These are phyloP conservation scores for Aethina tumida DNA, from an alignment of 1,140 invertebrate genomes.

Conservation along the genomic window DNA sequence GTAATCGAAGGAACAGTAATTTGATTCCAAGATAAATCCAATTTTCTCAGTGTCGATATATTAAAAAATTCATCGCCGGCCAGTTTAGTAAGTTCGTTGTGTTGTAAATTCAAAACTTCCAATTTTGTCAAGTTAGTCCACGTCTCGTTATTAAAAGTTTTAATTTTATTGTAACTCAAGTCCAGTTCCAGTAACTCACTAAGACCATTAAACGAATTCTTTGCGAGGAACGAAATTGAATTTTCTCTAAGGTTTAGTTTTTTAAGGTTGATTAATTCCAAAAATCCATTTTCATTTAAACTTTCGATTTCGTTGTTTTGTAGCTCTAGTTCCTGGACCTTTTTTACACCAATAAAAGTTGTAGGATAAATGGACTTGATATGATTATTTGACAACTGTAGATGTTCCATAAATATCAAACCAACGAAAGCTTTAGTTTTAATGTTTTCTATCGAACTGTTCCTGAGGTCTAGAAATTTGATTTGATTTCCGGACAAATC, in stretches of 20 bases:
- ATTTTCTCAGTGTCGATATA: slow-evolving; percentile 18
- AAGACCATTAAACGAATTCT: slow-evolving; percentile 46
- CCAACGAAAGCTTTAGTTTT: slow-evolving; percentile 27
- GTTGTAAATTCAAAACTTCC: slow-evolving; percentile 37
- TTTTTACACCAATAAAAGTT: slow-evolving; percentile 29
- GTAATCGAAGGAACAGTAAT: slow-evolving; percentile 14
- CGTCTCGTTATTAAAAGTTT: slow-evolving; percentile 44
- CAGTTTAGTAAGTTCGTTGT: slow-evolving; percentile 23
- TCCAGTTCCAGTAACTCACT: slow-evolving; percentile 42
- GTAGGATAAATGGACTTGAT: slow-evolving; percentile 26
- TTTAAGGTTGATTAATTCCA: slow-evolving; percentile 34
- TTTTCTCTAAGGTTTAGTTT: slow-evolving; percentile 50
- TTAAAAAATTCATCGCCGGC: slow-evolving; percentile 21
- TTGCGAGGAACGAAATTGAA: slow-evolving; percentile 44
- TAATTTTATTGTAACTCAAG: slow-evolving; percentile 26
- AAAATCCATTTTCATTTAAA: slow-evolving; percentile 24
- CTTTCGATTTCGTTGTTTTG: slow-evolving; percentile 25
- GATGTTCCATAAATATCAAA: slow-evolving; percentile 26
- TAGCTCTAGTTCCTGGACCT: slow-evolving; percentile 24
- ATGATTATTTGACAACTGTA: slow-evolving; percentile 26
- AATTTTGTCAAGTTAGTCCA: slow-evolving; percentile 46
- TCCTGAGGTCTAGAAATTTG: slow-evolving; percentile 21
- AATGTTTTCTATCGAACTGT: slow-evolving; percentile 22
- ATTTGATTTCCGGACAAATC: slow-evolving; percentile 33
- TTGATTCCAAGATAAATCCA: slow-evolving; percentile 26